Base-by-base conservation (phyloP, 2,113 vertebrate genomes). In the Verasper variegatus region DNA sequence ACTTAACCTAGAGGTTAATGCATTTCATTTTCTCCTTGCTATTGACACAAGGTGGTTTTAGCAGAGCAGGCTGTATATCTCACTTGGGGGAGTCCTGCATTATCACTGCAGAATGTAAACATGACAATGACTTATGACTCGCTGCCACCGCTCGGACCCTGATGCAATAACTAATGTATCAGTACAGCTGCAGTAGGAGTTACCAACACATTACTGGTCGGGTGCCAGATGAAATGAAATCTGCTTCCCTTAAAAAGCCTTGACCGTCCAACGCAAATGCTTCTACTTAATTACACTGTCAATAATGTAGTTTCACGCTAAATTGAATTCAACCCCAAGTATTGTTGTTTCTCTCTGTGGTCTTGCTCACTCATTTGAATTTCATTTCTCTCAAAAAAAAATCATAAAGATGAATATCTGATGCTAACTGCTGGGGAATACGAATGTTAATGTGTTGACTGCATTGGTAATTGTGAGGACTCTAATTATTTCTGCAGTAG, bases 1-100 rank as follows among this genome's bases (percentile, higher is more conserved):
- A 45, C 45, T 61, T 45, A 52, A 71, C 76, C 54, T 15, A 10
- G 35, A 71, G 78, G 78, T 89, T 70, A 81, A 76, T 81, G 58
- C 61, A 21, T 86, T 87, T 85, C 27, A 79, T 80, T 77, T 86
- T 79, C 49, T 78, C 49, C 70, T 58, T 76, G 65, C 74, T 86
- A 75, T 57, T 84, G 82, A 84, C 62, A 58, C 9, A 0, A 18
- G 60, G 51, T 73, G 70, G 31, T 67, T 71, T 81, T 71, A 76
- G 70, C 77, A 82, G 60, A 65, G 37, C 2, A 49, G 49, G 21
- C 51, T 23, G 59, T 76, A 68, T 78, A 65, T 68, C 55, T 68
- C 51, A 68, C 57, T 27, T 31, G 23, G 37, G 23, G 23, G 59
- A 68, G 58, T 26, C 18, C 69, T 31, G 49, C 15, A 47, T 77